These are phyloP conservation scores for Gobio gobio DNA, from an alignment of 2,113 vertebrate species.

Conservation along the genomic window DNA sequence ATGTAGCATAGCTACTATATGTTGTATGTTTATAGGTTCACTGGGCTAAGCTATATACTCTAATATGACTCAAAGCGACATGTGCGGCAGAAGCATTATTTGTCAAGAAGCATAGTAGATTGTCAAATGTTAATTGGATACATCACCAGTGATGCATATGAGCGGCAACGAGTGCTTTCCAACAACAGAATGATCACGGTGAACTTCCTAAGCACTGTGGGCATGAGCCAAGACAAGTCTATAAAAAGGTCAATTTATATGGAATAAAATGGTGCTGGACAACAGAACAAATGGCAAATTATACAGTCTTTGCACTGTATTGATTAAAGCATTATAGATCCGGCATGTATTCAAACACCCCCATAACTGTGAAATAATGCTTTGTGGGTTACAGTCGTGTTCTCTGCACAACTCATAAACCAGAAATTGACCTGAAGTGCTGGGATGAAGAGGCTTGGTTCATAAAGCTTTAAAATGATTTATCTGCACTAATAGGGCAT, in stretches of 20 bases:
- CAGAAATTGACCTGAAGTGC: conserved; percentile 7
- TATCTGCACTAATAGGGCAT: neutral
- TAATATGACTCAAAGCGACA: neutral
- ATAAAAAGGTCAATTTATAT: conserved; percentile 33
- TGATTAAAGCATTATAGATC: conserved; percentile 39
- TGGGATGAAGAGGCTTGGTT: neutral
- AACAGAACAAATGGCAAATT: conserved; percentile 41
- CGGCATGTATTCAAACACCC: conserved; percentile 29
- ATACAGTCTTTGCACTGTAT: conserved; percentile 23
- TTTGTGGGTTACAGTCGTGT: conserved; percentile 18
- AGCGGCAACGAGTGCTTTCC: neutral
- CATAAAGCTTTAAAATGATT: neutral
- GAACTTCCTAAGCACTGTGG: neutral
- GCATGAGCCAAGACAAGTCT: neutral
- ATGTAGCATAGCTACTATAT: neutral
- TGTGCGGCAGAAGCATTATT: neutral
- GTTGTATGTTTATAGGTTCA: neutral
- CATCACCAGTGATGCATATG: neutral
- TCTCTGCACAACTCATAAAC: conserved; percentile 30
- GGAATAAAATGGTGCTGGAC: conserved; percentile 13
- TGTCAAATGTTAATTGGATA: neutral
- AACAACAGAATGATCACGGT: neutral
- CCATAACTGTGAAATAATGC: conserved; percentile 20
- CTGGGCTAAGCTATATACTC: neutral
- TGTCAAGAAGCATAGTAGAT: neutral